Evolutionary conservation across 2,113 vertebrate genomes (phyloP).

Genomic region (Aldabrachelys gigantea): DNA sequence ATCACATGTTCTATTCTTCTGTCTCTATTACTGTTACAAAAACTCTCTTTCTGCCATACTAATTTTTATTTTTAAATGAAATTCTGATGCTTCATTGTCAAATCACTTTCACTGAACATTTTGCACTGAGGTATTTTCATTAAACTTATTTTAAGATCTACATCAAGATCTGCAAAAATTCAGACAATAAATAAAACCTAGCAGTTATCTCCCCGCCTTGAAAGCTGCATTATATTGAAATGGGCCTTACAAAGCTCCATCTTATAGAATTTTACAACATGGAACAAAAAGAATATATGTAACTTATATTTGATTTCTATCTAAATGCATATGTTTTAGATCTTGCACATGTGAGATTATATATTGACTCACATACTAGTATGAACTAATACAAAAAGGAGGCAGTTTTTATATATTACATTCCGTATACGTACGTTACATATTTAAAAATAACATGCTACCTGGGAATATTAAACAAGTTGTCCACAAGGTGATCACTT

Average conservation of each 20-base stretch:
- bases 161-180: not conserved
- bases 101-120: not conserved
- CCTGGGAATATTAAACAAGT: too few relatives aligned
- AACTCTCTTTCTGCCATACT: accelerated
- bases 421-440: not conserved
- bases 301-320: not conserved
- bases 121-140: not conserved
- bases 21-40: not conserved
- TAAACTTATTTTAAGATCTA: not conserved
- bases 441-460: too few relatives aligned
- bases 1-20: not conserved
- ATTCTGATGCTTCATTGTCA: not conserved
- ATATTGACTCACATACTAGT: not conserved
- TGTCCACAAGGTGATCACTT: too few relatives aligned
- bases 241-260: not conserved
- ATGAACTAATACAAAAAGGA: not conserved
- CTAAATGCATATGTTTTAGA: not conserved
- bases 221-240: not conserved
- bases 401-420: not conserved
- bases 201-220: not conserved
- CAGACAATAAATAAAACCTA: not conserved
- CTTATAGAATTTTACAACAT: not conserved
- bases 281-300: not conserved
- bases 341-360: not conserved
- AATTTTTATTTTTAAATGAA: not conserved